Base-by-base conservation (phyloP, 1,140 invertebrate species). In the Lucilia cuprina region DNA sequence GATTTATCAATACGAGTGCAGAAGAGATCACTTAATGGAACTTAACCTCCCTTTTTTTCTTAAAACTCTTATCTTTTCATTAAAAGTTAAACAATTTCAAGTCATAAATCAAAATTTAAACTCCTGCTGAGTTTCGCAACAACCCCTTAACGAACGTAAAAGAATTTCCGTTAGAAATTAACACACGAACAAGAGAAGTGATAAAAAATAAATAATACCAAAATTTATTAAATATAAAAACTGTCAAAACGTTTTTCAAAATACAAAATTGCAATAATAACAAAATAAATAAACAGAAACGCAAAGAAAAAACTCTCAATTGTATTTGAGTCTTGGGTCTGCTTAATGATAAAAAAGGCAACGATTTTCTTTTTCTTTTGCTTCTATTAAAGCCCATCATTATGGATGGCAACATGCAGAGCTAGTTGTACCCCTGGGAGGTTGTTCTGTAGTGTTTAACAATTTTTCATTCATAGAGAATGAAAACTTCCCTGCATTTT, bases 141-240 rank as follows among this genome's bases (percentile, higher is more conserved):
- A 49, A 80, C 77, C 77, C 77, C 77, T 50, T 80, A 13, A 21
- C 47, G 41, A 80, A 80, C 14, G 19, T 70, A 21, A 50, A 25
- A 80, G 19, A 80, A 70, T 80, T 80, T 49, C 19, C 47, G 19
- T 49, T 47, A 12, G 34, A 78, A 80, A 80, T 77, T 41, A 80
- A 50, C 5, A 80, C 41, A 49, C n/a, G 14, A 78, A 78, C 13
- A 75, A 50, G 5, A n/a, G 19, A 17, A 70, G 19, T 70, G 9
- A 70, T 21, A 80, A 41, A 41, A 80, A 80, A 80, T 80, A 50
- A 77, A 80, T 80, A 80, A 80, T 80, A 21, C 77, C 41, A 14
- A 80, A 80, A 80, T 80, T 80, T 80, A 80, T 80, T 80, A 80
- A 80, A 80, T 80, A 80, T 80, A 80, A 80, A 80, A 80, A 50